Percentiles rank a stretch among this genome's conserved stretches.
These are phyloP conservation scores for Ceyx melanurus DNA, from an alignment of 2,113 vertebrate species.

Conservation along the genomic window DNA sequence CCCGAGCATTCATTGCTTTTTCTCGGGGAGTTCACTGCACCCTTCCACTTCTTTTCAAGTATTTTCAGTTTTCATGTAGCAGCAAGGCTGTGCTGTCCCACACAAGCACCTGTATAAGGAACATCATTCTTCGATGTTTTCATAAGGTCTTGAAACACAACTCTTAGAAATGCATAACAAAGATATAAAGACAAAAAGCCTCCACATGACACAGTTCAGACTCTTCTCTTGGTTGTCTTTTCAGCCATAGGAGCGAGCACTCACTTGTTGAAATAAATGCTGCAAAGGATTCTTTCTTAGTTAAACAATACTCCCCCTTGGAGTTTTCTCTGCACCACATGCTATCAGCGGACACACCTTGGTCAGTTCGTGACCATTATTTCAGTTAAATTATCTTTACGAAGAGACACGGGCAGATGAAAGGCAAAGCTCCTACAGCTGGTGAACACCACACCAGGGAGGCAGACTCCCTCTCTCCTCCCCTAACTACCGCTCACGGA, in stretches of 20 bases:
- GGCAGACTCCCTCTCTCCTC: neutral
- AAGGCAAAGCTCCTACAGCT: neutral
- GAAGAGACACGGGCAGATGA: neutral
- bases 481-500: neutral
- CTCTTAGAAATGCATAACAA: neutral
- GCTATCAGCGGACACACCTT: neutral
- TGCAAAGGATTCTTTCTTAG: neutral
- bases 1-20: no score
- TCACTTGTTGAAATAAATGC: conserved; percentile 23
- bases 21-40: neutral
- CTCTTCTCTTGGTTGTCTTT: neutral
- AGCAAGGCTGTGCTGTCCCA: neutral
- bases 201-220: neutral
- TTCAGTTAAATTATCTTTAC: fast-evolving
- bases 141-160: neutral
- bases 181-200: neutral
- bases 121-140: neutral
- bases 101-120: neutral
- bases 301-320: neutral
- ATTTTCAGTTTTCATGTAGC: neutral
- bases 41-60: neutral
- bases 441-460: neutral
- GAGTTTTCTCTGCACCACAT: neutral
- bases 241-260: fast-evolving
- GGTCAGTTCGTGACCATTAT: neutral